Conservation (phyloP, 2,113 vertebrate species). For the Acanthisitta chloris region DNA sequence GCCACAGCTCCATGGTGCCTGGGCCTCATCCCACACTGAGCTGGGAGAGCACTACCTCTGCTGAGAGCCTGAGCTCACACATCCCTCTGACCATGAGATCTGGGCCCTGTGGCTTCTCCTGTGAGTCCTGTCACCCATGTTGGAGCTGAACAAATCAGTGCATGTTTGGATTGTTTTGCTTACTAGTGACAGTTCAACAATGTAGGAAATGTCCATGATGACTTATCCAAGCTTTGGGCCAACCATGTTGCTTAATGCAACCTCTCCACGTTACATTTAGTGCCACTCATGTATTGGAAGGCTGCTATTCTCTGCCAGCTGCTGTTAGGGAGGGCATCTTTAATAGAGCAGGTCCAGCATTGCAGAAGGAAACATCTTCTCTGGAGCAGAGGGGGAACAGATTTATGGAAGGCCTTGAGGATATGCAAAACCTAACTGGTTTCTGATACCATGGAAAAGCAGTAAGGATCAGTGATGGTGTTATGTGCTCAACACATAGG, state of each 20-base stretch:
- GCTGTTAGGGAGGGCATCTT: background rate
- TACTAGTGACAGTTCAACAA: background rate
- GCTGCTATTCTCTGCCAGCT: background rate
- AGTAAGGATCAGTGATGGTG: background rate
- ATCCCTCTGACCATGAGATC: accelerated
- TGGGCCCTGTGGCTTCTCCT: background rate
- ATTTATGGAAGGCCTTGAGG: background rate
- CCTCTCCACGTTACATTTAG: background rate
- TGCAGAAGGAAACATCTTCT: background rate
- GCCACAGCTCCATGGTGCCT: background rate
- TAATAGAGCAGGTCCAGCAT: background rate
- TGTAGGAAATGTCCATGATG: background rate
- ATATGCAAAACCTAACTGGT: background rate
- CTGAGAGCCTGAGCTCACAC: background rate
- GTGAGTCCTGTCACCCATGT: background rate
- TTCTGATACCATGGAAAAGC: background rate
- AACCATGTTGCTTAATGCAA: background rate
- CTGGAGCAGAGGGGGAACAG: background rate
- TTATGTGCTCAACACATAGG: accelerated
- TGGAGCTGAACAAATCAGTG: background rate
- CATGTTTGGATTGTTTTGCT: background rate
- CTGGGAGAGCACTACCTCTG: background rate
- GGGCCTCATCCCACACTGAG: background rate
- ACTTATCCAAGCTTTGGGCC: background rate
- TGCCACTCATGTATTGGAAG: background rate